Conservation (phyloP, 2,797 vertebrate genomes). For the Pangasius larnaudii region DNA sequence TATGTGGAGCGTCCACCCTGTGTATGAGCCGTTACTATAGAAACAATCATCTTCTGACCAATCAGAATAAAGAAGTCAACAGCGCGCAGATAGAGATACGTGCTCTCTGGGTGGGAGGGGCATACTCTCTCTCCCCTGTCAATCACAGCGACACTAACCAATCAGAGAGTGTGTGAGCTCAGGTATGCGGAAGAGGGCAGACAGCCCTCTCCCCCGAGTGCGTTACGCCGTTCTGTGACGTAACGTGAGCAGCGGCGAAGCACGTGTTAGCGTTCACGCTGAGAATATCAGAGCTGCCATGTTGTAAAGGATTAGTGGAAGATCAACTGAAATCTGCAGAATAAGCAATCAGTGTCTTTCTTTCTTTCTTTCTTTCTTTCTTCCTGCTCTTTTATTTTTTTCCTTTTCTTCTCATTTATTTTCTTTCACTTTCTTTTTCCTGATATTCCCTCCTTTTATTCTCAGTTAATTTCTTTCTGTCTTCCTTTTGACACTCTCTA, state of each 20-base stretch:
- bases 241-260: not conserved
- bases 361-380: not conserved
- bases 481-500: too few species aligned
- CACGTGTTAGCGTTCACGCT: not conserved
- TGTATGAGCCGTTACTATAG: not conserved
- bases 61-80: not conserved
- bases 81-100: not conserved
- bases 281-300: not conserved
- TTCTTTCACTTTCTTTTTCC: not conserved
- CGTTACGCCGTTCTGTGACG: not conserved
- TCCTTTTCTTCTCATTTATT: not conserved
- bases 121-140: not conserved
- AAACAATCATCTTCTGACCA: not conserved
- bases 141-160: not conserved
- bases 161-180: not conserved
- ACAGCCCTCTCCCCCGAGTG: not conserved
- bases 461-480: too few species aligned
- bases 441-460: not conserved
- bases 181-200: not conserved
- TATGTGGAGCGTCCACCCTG: not conserved
- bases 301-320: not conserved
- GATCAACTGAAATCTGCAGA: not conserved
- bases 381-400: not conserved
- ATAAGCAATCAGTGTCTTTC: not conserved
- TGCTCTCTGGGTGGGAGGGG: not conserved